phyloP scores from a whole-genome alignment of 2,113 vertebrate species.

The Pseudonaja textilis region DNA sequence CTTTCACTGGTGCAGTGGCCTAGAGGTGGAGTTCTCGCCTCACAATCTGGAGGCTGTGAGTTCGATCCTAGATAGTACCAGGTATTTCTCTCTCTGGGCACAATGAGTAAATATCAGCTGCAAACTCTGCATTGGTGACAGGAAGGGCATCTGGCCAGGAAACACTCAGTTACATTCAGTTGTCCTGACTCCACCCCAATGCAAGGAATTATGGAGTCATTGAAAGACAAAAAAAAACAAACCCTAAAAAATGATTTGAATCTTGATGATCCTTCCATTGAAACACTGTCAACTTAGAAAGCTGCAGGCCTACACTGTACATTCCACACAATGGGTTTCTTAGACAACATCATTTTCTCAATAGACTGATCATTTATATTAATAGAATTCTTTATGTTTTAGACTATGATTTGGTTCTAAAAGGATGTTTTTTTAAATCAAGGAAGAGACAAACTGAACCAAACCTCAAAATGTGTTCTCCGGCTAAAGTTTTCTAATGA shows the following conservation, averaged over 20 bases:
- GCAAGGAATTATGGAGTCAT: no score
- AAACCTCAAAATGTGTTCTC: background rate
- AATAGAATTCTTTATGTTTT: background rate
- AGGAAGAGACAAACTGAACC: background rate
- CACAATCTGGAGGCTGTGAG: no score
- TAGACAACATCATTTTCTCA: background rate
- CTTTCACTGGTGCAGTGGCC: background rate
- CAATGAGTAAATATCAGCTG: no score
- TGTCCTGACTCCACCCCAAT: no score
- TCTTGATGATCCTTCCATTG: background rate
- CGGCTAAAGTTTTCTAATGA: background rate
- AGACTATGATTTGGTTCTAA: background rate
- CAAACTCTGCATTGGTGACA: no score
- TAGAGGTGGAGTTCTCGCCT: no score
- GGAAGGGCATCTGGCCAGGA: no score
- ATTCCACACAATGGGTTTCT: background rate
- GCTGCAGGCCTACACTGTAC: background rate
- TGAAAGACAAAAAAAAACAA: no score
- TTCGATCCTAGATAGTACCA: no score
- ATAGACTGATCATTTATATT: background rate
- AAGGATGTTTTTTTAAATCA: background rate
- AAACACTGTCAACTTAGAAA: background rate
- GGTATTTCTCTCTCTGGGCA: no score
- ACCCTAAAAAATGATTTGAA: background rate
- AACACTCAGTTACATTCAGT: no score